Evolutionary conservation across 2,888 invertebrate genomes (phyloP).

Genomic region (Rugalucina vietnamica): DNA sequence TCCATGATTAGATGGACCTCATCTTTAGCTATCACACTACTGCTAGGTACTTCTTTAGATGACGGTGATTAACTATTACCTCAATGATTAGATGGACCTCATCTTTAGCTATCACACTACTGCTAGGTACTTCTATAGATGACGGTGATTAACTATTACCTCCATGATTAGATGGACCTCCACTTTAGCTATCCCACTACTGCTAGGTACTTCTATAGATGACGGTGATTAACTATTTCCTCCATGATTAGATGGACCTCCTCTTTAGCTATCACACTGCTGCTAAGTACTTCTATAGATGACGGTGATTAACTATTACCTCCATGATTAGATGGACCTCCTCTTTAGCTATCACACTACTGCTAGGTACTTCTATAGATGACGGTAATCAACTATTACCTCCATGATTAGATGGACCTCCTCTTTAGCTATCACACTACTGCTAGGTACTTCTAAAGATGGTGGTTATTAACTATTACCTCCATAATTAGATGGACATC

Average conservation of each 20-base stretch:
- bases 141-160: no score
- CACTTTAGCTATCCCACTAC: slow-evolving; percentile 79
- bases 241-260: slow-evolving; percentile 85
- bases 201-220: slow-evolving; percentile 81
- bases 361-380: slow-evolving; percentile 81
- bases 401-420: slow-evolving; percentile 85
- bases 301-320: no score
- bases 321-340: slow-evolving; percentile 85
- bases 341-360: slow-evolving; percentile 79
- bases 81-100: slow-evolving; percentile 85
- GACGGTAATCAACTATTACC: no score
- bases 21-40: slow-evolving; percentile 79
- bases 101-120: slow-evolving; percentile 79
- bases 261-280: slow-evolving; percentile 79
- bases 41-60: slow-evolving; percentile 81
- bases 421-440: slow-evolving; percentile 79
- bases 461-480: slow-evolving; percentile 80
- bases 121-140: slow-evolving; percentile 81
- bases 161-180: slow-evolving; percentile 85
- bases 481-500: slow-evolving; percentile 85
- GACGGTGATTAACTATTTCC: no score
- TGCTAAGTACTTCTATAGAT: slow-evolving; percentile 81
- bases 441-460: slow-evolving; percentile 81
- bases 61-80: no score
- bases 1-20: slow-evolving; percentile 85